Percentiles rank a stretch among this genome's conserved stretches.
Conservation (phyloP, 2,797 vertebrate genomes). For the Octomys mimax region DNA sequence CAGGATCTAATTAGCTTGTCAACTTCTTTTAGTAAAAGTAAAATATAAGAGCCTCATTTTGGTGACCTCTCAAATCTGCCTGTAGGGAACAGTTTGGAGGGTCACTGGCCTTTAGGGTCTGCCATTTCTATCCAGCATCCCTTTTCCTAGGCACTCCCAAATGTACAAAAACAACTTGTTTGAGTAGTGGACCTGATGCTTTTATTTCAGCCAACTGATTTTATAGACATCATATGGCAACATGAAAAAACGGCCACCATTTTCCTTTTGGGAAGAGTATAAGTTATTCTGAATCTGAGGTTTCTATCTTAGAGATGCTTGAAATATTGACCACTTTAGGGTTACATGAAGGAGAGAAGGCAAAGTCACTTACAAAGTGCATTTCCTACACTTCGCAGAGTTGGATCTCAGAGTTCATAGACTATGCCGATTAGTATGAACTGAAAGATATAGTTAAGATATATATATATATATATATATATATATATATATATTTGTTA, state of each 20-base stretch:
- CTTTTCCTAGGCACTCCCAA: conserved; percentile 11
- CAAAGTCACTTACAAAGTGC: conserved; percentile 12
- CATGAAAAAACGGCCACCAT: conserved; percentile 8
- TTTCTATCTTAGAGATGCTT: not conserved
- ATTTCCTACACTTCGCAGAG: conserved; percentile 36
- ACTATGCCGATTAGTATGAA: conserved; percentile 38
- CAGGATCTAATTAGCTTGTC: conserved; percentile 53
- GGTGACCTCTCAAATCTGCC: not conserved
- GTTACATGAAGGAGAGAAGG: not conserved
- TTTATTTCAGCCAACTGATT: conserved; percentile 46
- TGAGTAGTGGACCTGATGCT: conserved; percentile 32
- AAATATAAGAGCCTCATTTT: not conserved
- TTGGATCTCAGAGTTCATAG: conserved; percentile 30
- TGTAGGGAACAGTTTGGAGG: not conserved
- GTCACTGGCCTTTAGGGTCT: not conserved
- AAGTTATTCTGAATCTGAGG: not conserved
- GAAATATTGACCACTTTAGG: conserved; percentile 5
- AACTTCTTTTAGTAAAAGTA: conserved; percentile 50
- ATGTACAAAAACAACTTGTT: conserved; percentile 47
- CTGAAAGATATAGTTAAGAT: not conserved
- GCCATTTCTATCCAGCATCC: conserved; percentile 29
- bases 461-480: too few relatives aligned
- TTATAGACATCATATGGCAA: conserved; percentile 52
- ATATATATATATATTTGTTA: not conserved
- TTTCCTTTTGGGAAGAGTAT: conserved; percentile 56